Evolutionary conservation across 2,888 invertebrate genomes (phyloP).

Genomic region (Halictus quadricinctus): DNA sequence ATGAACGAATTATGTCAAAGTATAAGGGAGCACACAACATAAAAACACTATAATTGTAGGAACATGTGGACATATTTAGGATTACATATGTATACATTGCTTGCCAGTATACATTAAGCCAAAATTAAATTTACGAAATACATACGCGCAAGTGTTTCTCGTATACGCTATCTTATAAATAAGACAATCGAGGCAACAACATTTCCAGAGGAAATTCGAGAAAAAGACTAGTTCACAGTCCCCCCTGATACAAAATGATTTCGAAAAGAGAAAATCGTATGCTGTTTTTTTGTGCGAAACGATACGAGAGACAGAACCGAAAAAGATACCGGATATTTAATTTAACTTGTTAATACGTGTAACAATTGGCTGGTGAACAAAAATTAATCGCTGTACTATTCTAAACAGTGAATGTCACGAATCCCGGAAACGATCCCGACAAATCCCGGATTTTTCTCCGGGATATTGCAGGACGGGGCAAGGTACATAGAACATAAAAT

Average conservation of each 20-base stretch:
- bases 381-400: slow-evolving; percentile 56
- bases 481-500: slow-evolving; percentile 32
- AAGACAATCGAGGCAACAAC: slow-evolving; percentile 45
- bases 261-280: neutral
- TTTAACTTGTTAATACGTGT: slow-evolving; percentile 54
- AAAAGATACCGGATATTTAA: slow-evolving; percentile 38
- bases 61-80: slow-evolving; percentile 39
- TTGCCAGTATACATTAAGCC: slow-evolving; percentile 50
- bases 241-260: slow-evolving; percentile 12
- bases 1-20: slow-evolving; percentile 6
- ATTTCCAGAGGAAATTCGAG: slow-evolving; percentile 26
- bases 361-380: slow-evolving; percentile 62
- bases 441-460: neutral
- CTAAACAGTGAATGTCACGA: slow-evolving; percentile 38
- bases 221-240: slow-evolving; percentile 13
- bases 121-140: slow-evolving; percentile 58
- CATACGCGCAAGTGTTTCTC: slow-evolving; percentile 30
- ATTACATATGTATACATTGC: slow-evolving; percentile 38
- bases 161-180: slow-evolving; percentile 51
- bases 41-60: slow-evolving; percentile 46
- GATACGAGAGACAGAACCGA: slow-evolving; percentile 1
- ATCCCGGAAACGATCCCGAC: slow-evolving; percentile 29
- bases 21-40: slow-evolving; percentile 18
- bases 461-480: neutral
- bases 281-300: slow-evolving; percentile 2